A percentile compares a stretch with the other conserved stretches of the same genome.
Conservation (phyloP, 2,888 invertebrate species). For the Nowickia ferox region DNA sequence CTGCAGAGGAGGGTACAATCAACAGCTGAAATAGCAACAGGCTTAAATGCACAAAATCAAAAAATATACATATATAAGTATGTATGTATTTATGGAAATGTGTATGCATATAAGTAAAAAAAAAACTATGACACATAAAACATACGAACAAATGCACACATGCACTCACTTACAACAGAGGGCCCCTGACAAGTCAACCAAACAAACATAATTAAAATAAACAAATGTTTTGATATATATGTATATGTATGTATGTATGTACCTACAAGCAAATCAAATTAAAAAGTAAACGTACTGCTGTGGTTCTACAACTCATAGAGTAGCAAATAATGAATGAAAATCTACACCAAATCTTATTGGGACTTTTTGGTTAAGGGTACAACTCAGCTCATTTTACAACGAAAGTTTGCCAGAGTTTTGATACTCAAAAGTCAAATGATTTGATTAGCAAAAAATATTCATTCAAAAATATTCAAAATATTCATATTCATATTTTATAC, state of each 20-base stretch:
- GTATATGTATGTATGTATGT: too few species aligned
- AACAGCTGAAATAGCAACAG: constrained; percentile 69
- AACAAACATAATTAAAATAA: not conserved
- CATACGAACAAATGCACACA: constrained; percentile 23
- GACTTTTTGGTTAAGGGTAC: not conserved
- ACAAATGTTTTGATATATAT: not conserved
- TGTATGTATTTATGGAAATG: too few species aligned
- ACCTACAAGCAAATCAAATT: constrained; percentile 18
- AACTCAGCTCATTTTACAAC: not conserved
- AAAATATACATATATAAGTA: not conserved
- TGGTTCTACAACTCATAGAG: not conserved
- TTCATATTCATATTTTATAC: constrained; percentile 32
- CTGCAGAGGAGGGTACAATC: constrained; percentile 1
- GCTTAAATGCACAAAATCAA: constrained; percentile 29
- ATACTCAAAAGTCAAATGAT: constrained; percentile 47
- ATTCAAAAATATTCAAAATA: too few species aligned
- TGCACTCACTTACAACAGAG: not conserved
- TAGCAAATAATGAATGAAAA: constrained; percentile 3
- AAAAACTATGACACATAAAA: constrained; percentile 26
- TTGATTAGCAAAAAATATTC: constrained; percentile 48
- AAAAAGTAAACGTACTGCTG: constrained; percentile 1
- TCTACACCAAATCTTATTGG: not conserved
- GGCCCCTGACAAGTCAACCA: constrained; percentile 6
- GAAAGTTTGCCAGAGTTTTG: constrained; percentile 12
- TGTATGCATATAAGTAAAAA: not conserved